Evolutionary conservation across 1,140 invertebrate species (phyloP).

Genomic region (Cepaea nemoralis): DNA sequence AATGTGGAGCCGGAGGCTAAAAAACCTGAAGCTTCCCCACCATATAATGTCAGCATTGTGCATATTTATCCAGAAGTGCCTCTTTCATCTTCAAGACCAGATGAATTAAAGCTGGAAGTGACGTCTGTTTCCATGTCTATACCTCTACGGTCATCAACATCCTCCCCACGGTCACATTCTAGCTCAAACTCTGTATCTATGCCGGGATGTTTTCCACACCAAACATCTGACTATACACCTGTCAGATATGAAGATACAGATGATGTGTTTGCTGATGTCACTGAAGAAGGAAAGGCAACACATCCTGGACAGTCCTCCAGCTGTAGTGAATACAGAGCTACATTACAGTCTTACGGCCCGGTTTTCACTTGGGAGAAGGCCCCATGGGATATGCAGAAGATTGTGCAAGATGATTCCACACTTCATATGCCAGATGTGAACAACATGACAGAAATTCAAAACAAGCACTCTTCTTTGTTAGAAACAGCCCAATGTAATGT

Average conservation of each 20-base stretch:
- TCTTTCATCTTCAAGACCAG: not conserved
- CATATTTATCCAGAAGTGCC: not conserved
- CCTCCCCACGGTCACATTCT: not conserved
- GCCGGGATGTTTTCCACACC: not conserved
- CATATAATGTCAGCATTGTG: not conserved
- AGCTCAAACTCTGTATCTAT: not conserved
- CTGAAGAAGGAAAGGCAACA: not conserved
- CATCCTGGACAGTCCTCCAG: not conserved
- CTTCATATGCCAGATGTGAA: not conserved
- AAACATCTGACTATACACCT: not conserved
- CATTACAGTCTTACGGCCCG: not conserved
- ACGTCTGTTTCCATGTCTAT: not conserved
- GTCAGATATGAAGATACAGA: not conserved
- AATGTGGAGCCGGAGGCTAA: not conserved
- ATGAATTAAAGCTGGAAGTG: conserved; percentile 6
- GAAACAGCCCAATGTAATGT: not conserved
- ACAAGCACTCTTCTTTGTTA: not conserved
- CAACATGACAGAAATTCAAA: not conserved
- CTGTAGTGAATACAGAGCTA: not conserved
- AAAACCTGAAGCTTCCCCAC: not conserved
- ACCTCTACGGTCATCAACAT: not conserved
- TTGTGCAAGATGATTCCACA: not conserved
- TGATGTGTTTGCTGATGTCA: not conserved
- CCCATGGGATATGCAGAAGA: not conserved
- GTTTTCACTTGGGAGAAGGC: conserved; percentile 5